These are phyloP conservation scores for Oenanthe melanoleuca DNA, from an alignment of 2,113 vertebrate genomes.

Conservation along the genomic window DNA sequence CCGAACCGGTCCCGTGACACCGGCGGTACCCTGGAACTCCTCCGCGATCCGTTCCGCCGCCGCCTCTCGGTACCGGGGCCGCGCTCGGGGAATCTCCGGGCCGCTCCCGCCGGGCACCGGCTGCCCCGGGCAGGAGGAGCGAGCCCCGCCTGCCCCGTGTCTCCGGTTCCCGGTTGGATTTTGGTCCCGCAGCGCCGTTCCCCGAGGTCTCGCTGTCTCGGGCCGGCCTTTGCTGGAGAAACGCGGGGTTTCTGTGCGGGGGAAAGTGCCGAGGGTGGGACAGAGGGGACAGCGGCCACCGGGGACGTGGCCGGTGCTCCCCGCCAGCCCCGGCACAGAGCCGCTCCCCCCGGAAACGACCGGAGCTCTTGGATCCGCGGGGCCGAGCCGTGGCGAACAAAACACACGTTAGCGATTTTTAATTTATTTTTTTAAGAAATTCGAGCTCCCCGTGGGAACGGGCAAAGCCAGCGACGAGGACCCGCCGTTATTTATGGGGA, in stretches of 20 bases:
- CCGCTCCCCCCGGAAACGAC: background rate
- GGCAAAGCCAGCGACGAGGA: background rate
- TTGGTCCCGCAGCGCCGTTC: background rate
- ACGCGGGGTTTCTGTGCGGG: background rate
- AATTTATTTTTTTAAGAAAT: background rate
- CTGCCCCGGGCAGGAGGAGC: background rate
- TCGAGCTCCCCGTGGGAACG: background rate
- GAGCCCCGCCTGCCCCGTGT: background rate
- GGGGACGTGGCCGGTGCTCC: background rate
- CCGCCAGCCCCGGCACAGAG: background rate
- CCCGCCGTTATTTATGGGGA: constrained; percentile 63
- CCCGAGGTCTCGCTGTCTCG: background rate
- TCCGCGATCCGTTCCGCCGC: too few species aligned
- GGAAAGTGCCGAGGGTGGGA: background rate
- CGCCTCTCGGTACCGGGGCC: constrained; percentile 57
- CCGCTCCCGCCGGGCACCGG: background rate
- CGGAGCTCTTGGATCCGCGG: background rate
- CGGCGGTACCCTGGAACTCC: constrained; percentile 16
- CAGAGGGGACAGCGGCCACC: background rate
- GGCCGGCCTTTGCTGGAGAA: background rate
- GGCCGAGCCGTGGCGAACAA: background rate
- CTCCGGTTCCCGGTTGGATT: accelerated
- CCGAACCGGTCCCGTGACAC: background rate
- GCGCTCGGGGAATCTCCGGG: background rate
- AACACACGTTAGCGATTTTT: background rate